These are phyloP conservation scores for Macrochelys suwanniensis DNA, from an alignment of 2,797 vertebrate species.

Conservation along the genomic window DNA sequence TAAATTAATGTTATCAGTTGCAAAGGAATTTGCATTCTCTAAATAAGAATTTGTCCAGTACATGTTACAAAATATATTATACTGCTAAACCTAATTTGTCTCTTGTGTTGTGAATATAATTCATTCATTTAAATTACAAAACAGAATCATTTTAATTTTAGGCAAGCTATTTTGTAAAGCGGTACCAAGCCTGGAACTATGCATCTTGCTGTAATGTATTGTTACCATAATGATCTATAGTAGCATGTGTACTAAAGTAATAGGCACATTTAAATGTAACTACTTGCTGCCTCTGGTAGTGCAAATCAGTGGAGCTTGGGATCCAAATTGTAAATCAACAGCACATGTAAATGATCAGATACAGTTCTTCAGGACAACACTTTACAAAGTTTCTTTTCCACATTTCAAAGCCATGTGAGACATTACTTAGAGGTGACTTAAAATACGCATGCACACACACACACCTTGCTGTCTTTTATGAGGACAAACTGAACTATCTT, in stretches of 20 bases:
- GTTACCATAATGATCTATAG: conserved; percentile 31
- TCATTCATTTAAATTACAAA: conserved; percentile 12
- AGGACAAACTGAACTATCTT: not conserved
- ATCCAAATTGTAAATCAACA: conserved; percentile 70
- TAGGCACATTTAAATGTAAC: conserved; percentile 67
- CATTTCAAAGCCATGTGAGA: conserved; percentile 11
- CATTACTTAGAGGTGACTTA: conserved; percentile 10
- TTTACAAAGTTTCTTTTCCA: conserved; percentile 19
- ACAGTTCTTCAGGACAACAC: conserved; percentile 45
- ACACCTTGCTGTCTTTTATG: not conserved
- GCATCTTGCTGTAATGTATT: not conserved
- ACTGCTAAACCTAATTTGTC: not conserved
- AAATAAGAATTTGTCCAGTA: not conserved
- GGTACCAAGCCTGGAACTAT: conserved; percentile 22
- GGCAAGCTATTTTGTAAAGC: conserved; percentile 33
- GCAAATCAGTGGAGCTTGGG: conserved; percentile 63
- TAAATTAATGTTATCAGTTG: not conserved
- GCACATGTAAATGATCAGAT: conserved; percentile 46
- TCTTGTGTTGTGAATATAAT: not conserved
- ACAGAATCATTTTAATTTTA: conserved; percentile 41
- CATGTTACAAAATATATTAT: not conserved
- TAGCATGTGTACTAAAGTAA: conserved; percentile 31
- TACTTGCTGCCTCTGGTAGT: conserved; percentile 22
- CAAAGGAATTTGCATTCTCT: not conserved
- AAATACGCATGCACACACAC: not conserved